Conservation (phyloP, 2,797 vertebrate genomes). For the Diglossa cyanea region DNA sequence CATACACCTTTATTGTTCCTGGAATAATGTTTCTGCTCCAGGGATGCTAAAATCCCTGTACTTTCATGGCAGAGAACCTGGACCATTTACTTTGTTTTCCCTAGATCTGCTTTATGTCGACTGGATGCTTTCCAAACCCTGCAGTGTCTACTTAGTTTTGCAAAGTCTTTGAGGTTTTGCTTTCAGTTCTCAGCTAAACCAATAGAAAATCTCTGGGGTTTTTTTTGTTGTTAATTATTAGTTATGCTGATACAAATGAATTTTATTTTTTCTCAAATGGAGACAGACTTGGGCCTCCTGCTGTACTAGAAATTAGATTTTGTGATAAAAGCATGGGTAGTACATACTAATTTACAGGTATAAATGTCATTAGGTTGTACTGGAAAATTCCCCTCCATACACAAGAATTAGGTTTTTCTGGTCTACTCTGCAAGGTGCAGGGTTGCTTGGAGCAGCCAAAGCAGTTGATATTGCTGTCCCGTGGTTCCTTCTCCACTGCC, state of each 20-base stretch:
- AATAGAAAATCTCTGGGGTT: not conserved
- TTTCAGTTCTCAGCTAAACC: not conserved
- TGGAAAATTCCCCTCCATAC: not conserved
- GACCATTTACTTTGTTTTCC: not conserved
- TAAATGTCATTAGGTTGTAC: not conserved
- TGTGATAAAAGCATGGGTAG: not conserved
- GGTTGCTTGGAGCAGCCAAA: not conserved
- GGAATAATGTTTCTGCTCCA: not conserved
- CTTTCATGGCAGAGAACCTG: not conserved
- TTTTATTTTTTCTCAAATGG: not conserved
- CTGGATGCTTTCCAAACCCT: not conserved
- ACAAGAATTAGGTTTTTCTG: not conserved
- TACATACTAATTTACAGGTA: not conserved
- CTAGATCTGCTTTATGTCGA: not conserved
- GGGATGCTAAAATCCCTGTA: not conserved
- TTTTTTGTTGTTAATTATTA: not conserved
- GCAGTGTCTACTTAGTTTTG: not conserved
- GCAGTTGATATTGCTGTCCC: not conserved
- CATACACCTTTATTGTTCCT: not conserved
- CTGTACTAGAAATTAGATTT: not conserved
- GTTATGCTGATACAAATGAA: not conserved
- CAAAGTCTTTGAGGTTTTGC: not conserved
- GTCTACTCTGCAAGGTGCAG: not conserved
- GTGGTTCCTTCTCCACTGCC: rapidly evolving
- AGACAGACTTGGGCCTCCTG: not conserved